Evolutionary conservation across 92 coral and sea anemone species (phyloP).

Genomic region (Actinostola sp.): DNA sequence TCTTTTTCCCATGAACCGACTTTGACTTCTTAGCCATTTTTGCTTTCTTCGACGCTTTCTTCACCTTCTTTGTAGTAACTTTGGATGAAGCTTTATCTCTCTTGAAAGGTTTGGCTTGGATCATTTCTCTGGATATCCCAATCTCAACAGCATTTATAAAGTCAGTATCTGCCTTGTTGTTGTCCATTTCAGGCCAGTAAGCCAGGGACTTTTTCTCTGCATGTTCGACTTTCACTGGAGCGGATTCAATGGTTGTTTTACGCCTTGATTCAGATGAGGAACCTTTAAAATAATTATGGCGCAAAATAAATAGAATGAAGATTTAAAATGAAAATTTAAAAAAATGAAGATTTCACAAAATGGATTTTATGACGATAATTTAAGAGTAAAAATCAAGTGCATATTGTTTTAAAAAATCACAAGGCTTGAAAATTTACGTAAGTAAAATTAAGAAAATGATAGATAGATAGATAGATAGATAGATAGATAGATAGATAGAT

Average conservation of each 20-base stretch:
- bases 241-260: neutral
- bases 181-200: neutral
- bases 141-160: slow-evolving; percentile 18
- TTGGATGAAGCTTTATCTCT: too few species aligned
- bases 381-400: too few species aligned
- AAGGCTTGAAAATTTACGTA: too few species aligned
- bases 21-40: neutral
- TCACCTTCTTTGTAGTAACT: neutral
- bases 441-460: too few species aligned
- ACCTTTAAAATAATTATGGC: neutral
- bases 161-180: neutral
- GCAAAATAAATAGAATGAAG: too few species aligned
- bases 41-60: neutral
- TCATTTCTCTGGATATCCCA: slow-evolving; percentile 35
- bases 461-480: too few species aligned
- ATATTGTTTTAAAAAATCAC: too few species aligned
- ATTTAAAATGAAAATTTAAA: too few species aligned
- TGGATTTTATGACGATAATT: too few species aligned
- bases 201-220: slow-evolving; percentile 1
- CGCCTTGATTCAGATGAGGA: neutral
- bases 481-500: too few species aligned
- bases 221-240: neutral
- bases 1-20: neutral
- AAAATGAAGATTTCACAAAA: too few species aligned
- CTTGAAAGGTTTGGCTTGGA: neutral